These are phyloP conservation scores for Rynchops niger DNA, from an alignment of 2,113 vertebrate genomes.

Conservation along the genomic window DNA sequence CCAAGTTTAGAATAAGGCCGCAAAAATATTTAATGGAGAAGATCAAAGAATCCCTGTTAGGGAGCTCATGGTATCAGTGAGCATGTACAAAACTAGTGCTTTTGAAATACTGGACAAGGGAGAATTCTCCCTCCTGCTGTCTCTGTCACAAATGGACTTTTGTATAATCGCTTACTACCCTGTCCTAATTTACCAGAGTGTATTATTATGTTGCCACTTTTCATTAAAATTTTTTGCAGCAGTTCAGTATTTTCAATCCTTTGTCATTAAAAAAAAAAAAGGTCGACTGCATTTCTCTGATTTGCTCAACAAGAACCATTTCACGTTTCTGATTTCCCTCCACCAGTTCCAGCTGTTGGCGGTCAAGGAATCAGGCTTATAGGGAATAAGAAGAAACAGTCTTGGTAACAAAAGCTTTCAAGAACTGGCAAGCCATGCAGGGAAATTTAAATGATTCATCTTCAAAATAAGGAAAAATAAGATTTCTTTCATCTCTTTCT, in stretches of 20 bases:
- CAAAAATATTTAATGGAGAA: constrained; percentile 63
- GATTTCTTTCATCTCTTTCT: background rate
- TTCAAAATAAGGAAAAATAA: background rate
- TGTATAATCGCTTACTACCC: constrained; percentile 60
- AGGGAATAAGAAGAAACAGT: background rate
- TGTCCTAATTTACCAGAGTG: constrained; percentile 67
- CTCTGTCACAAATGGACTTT: constrained; percentile 68
- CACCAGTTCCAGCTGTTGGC: background rate
- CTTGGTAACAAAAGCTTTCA: constrained; percentile 30
- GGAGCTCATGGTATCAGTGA: constrained; percentile 42
- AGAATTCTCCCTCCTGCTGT: constrained; percentile 61
- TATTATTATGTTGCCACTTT: constrained; percentile 63
- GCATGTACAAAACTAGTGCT: constrained; percentile 34
- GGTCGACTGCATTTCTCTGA: constrained; percentile 1
- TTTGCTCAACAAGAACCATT: constrained; percentile 26
- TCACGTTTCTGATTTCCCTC: background rate
- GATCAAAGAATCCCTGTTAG: constrained; percentile 63
- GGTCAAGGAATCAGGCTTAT: background rate
- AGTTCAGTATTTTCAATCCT: constrained; percentile 9
- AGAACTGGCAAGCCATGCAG: background rate
- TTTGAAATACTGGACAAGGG: constrained; percentile 67
- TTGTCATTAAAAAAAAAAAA: background rate
- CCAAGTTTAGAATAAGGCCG: constrained; percentile 48
- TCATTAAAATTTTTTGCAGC: constrained; percentile 34
- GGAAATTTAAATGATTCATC: background rate